Evolutionary conservation across 2,888 invertebrate species (phyloP).

Genomic region (Bursaphelenchus okinawaensis): DNA sequence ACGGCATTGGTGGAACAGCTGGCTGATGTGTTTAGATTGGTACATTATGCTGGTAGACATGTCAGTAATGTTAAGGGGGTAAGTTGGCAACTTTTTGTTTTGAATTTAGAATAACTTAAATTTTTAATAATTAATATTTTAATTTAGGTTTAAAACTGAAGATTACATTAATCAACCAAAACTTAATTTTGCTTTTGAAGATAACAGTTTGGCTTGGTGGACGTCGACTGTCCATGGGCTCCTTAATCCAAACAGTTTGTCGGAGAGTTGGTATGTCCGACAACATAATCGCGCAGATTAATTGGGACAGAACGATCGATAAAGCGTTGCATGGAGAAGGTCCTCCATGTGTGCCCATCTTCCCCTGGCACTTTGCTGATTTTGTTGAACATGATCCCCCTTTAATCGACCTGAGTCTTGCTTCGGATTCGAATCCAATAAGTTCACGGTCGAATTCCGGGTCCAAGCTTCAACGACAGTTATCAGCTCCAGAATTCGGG

Average conservation of each 20-base stretch:
- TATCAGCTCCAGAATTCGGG: background rate
- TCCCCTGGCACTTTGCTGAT: constrained; percentile 55
- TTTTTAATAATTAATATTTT: too few species aligned
- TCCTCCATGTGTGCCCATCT: constrained; percentile 46
- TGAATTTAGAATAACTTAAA: too few species aligned
- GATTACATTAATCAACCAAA: background rate
- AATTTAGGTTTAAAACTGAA: too few species aligned
- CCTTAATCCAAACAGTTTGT: constrained; percentile 53
- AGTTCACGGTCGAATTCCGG: background rate
- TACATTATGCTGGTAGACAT: constrained; percentile 53
- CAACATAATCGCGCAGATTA: constrained; percentile 50
- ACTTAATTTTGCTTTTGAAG: constrained; percentile 27
- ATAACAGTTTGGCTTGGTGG: constrained; percentile 53
- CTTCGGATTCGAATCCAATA: constrained; percentile 32
- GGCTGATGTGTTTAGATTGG: constrained; percentile 52
- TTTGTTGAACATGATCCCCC: constrained; percentile 53
- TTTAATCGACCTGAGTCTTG: constrained; percentile 50
- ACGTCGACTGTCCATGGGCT: constrained; percentile 45
- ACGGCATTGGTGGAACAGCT: constrained; percentile 53
- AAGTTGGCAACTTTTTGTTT: too few species aligned
- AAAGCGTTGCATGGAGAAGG: constrained; percentile 38
- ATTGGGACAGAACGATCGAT: constrained; percentile 50
- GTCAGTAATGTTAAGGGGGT: constrained; percentile 54
- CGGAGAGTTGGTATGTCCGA: constrained; percentile 52
- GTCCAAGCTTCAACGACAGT: background rate